Evolutionary conservation across 2,113 vertebrate genomes (phyloP).

Genomic region (Aptenodytes forsteri): DNA sequence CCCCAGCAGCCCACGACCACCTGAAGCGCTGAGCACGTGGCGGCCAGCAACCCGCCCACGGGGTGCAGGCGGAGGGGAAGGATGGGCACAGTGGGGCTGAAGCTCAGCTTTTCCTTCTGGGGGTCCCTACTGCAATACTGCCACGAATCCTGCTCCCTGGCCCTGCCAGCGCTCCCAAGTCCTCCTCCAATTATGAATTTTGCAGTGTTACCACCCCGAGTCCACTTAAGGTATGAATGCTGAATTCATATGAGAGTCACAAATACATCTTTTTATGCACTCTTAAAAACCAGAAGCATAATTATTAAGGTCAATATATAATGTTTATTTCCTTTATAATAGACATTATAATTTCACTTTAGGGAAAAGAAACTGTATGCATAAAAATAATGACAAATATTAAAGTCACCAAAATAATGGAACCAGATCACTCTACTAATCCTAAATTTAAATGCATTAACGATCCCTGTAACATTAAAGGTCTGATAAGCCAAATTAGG

Average conservation of each 20-base stretch:
- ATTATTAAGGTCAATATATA: conserved; percentile 82
- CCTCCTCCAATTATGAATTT: background rate
- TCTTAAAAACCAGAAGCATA: conserved; percentile 77
- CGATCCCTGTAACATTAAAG: conserved; percentile 81
- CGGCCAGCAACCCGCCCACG: fast-evolving
- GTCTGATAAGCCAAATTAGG: conserved; percentile 86
- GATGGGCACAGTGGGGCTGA: background rate
- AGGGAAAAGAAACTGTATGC: conserved; percentile 74
- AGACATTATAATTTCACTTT: conserved; percentile 76
- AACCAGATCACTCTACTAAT: conserved; percentile 73
- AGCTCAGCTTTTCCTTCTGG: background rate
- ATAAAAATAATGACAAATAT: conserved; percentile 83
- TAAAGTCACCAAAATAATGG: conserved; percentile 78
- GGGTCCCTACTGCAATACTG: fast-evolving
- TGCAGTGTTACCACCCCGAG: background rate
- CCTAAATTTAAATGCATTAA: conserved; percentile 84
- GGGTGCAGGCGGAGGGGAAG: background rate
- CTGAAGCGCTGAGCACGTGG: fast-evolving
- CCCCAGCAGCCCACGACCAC: background rate
- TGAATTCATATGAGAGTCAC: conserved; percentile 71
- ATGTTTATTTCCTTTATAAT: conserved; percentile 82
- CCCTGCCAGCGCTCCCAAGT: background rate
- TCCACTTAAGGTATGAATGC: background rate
- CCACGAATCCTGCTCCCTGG: background rate
- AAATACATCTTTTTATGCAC: conserved; percentile 72